Percentiles rank a stretch among this genome's conserved stretches.
Evolutionary conservation across 2,113 vertebrate genomes (phyloP).

Genomic region (Craseonycteris thonglongyai): DNA sequence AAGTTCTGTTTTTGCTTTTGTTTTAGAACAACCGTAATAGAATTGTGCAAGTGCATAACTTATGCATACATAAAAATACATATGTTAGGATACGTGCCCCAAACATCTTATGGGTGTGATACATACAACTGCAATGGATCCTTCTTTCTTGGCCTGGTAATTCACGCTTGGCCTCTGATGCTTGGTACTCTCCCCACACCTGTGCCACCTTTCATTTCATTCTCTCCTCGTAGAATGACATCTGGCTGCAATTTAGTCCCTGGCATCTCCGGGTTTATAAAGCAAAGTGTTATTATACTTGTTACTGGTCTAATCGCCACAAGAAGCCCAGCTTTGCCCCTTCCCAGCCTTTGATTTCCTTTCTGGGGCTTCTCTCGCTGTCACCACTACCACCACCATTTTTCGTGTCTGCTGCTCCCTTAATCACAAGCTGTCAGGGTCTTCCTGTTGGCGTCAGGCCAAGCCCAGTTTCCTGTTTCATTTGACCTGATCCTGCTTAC

Average conservation of each 20-base stretch:
- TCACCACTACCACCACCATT: too few species aligned
- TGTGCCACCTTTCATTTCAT: background rate
- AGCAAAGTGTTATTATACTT: background rate
- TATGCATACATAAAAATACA: background rate
- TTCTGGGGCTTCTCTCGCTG: background rate
- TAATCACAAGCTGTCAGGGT: background rate
- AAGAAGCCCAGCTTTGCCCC: background rate
- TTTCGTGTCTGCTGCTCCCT: background rate
- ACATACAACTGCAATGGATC: background rate
- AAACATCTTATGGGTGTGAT: too few species aligned
- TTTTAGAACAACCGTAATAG: background rate
- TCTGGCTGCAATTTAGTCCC: background rate
- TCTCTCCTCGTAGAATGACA: background rate
- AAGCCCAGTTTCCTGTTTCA: background rate
- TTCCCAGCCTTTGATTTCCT: background rate
- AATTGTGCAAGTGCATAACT: background rate
- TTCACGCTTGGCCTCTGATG: background rate
- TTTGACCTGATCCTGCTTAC: background rate
- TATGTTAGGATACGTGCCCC: background rate
- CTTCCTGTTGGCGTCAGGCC: background rate
- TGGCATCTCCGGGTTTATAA: background rate
- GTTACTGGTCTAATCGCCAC: background rate
- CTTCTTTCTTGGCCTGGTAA: background rate
- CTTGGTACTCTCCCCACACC: background rate
- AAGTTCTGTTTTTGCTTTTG: background rate